Percentiles rank a stretch among this genome's conserved stretches.
phyloP scores from a whole-genome alignment of 2,888 invertebrate genomes.

The Agrotis ipsilon region DNA sequence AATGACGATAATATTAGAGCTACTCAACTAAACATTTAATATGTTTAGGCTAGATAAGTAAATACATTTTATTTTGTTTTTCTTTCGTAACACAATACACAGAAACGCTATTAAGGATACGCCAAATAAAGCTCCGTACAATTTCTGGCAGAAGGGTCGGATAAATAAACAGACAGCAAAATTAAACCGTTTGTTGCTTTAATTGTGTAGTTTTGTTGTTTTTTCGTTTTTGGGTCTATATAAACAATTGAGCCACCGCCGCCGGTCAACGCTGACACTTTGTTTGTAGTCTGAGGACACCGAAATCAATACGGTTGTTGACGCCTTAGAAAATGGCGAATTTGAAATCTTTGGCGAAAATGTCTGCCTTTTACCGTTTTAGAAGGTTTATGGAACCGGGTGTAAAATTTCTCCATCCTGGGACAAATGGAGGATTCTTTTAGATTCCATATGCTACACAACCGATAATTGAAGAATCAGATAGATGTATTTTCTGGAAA shows the following conservation, averaged over 20 bases:
- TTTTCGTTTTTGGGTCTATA: constrained; percentile 43
- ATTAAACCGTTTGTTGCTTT: constrained; percentile 56
- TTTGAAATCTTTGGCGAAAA: background rate
- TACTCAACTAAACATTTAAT: too few species aligned
- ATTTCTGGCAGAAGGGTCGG: constrained; percentile 41
- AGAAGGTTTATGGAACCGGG: too few species aligned
- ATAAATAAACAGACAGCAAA: constrained; percentile 47
- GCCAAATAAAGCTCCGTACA: constrained; percentile 30
- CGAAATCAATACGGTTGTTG: constrained; percentile 28
- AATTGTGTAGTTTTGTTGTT: constrained; percentile 50
- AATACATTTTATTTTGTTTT: constrained; percentile 29
- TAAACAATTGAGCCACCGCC: constrained; percentile 33
- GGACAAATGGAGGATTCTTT: too few species aligned
- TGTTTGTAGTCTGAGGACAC: constrained; percentile 15
- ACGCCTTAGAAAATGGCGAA: constrained; percentile 1
- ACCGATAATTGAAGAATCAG: too few species aligned
- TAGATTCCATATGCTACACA: too few species aligned
- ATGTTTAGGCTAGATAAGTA: background rate
- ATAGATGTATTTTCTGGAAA: too few species aligned
- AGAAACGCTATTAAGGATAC: constrained; percentile 18
- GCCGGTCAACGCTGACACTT: constrained; percentile 3
- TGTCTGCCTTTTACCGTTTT: background rate
- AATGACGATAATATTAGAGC: too few species aligned
- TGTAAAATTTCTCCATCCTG: too few species aligned
- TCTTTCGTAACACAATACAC: constrained; percentile 24